Conservation (phyloP, 2,797 vertebrate species). For the Manis javanica region DNA sequence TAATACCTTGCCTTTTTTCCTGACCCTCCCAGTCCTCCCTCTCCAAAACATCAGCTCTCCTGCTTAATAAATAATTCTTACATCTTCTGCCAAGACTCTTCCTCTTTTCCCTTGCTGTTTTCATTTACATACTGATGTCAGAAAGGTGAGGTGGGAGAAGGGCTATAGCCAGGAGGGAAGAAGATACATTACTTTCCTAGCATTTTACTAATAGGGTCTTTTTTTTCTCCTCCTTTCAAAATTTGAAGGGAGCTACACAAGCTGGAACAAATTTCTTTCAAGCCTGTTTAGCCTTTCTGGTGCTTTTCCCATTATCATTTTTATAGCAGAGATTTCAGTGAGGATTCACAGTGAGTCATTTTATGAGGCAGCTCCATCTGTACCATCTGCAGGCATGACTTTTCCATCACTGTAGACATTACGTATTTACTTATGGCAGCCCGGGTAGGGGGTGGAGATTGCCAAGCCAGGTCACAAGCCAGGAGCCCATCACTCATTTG, state of each 20-base stretch:
- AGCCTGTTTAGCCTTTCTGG: conserved; percentile 82
- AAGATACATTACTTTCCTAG: conserved; percentile 66
- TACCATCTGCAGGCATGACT: conserved; percentile 88
- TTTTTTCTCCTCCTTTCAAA: conserved; percentile 50
- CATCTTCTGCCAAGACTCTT: conserved; percentile 35
- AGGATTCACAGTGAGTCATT: conserved; percentile 90
- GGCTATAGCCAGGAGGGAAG: neutral
- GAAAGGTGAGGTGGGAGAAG: neutral
- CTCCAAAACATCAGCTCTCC: neutral
- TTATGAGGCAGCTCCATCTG: conserved; percentile 87
- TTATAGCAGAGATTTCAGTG: conserved; percentile 87
- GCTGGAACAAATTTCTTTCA: conserved; percentile 83
- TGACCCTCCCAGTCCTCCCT: neutral
- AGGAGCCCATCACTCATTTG: conserved; percentile 89
- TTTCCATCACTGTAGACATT: conserved; percentile 90
- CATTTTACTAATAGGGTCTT: conserved; percentile 67
- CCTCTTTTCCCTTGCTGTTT: conserved; percentile 38
- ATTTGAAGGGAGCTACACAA: conserved; percentile 72
- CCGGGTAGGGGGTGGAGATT: conserved; percentile 84
- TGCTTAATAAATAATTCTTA: conserved; percentile 60
- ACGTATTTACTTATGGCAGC: conserved; percentile 88
- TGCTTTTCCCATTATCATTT: conserved; percentile 91
- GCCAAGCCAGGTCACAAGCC: conserved; percentile 89
- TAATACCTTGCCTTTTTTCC: conserved; percentile 33
- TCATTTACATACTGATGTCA: conserved; percentile 43